A percentile compares a stretch with the other conserved stretches of the same genome.
phyloP scores from a whole-genome alignment of 2,113 vertebrate species.

The Reinhardtius hippoglossoides region DNA sequence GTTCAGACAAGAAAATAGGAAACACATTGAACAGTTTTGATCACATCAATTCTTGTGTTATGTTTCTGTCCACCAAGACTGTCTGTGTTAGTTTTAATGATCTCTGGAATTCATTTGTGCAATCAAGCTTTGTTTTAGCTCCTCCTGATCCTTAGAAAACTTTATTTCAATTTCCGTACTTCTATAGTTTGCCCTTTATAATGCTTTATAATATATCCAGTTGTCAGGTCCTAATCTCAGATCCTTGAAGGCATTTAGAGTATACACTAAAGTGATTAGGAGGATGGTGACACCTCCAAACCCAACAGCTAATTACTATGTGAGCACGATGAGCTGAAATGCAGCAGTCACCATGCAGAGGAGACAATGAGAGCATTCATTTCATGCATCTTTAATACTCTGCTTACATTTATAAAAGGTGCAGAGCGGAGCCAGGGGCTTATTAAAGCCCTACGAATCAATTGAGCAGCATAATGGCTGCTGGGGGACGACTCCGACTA shows the following conservation, averaged over 20 bases:
- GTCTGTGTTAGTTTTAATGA: conserved; percentile 71
- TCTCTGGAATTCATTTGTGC: conserved; percentile 49
- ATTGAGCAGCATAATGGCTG: conserved; percentile 73
- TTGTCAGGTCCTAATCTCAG: conserved; percentile 45
- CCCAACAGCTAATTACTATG: conserved; percentile 70
- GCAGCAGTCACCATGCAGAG: conserved; percentile 47
- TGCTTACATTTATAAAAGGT: conserved; percentile 72
- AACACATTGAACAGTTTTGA: conserved; percentile 76
- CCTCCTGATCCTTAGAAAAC: conserved; percentile 19
- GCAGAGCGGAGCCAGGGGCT: conserved; percentile 69
- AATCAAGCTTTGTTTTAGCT: conserved; percentile 52
- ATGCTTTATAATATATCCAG: conserved; percentile 9
- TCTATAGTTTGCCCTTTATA: conserved; percentile 8
- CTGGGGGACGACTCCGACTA: conserved; percentile 67
- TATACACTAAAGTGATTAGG: conserved; percentile 62
- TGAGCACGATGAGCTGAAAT: conserved; percentile 60
- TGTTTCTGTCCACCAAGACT: conserved; percentile 29
- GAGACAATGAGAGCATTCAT: conserved; percentile 74
- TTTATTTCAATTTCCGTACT: conserved; percentile 27
- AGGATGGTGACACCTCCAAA: conserved; percentile 66
- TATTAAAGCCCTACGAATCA: conserved; percentile 77
- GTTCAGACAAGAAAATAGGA: conserved; percentile 76
- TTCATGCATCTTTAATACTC: conserved; percentile 77
- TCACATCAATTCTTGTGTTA: conserved; percentile 66
- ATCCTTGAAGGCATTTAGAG: conserved; percentile 58